Evolutionary conservation across 37 sponge, comb jelly and placozoan species (phyloP).

Genomic region (Crambe crambe): DNA sequence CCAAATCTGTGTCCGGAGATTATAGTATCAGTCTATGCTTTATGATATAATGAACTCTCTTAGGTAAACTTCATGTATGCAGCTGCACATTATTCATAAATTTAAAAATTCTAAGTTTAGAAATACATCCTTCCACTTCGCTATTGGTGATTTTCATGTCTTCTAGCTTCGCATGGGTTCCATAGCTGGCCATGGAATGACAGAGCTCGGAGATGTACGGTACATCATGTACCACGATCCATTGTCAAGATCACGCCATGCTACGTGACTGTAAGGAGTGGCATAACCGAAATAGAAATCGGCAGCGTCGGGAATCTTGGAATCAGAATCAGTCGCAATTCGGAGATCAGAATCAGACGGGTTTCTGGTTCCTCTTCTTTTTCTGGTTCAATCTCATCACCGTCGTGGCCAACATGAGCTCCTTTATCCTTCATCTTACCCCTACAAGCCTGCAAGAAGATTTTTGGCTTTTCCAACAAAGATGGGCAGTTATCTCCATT

Average conservation of each 20-base stretch:
- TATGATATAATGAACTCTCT: too few relatives aligned
- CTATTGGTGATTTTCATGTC: conserved; percentile 11
- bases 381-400: conserved; percentile 1
- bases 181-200: conserved; percentile 2
- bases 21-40: too few relatives aligned
- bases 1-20: too few relatives aligned
- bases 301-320: conserved; percentile 38
- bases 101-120: too few relatives aligned
- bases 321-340: conserved; percentile 21
- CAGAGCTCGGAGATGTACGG: conserved; percentile 47
- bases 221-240: conserved; percentile 76
- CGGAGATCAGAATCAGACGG: background rate
- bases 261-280: conserved; percentile 21
- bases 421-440: conserved; percentile 61
- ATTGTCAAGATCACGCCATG: conserved; percentile 37
- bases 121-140: background rate
- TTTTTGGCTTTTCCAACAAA: conserved; percentile 77
- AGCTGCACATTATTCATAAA: too few relatives aligned
- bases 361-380: too few relatives aligned
- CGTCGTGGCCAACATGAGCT: conserved; percentile 4
- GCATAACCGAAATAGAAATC: conserved; percentile 65
- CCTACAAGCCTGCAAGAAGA: conserved; percentile 93
- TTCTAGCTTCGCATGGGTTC: conserved; percentile 5
- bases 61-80: too few relatives aligned
- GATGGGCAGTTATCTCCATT: conserved; percentile 30